A percentile compares a stretch with the other conserved stretches of the same genome.
Evolutionary conservation across 2,113 vertebrate species (phyloP).

Genomic region (Poeciliopsis occidentalis): DNA sequence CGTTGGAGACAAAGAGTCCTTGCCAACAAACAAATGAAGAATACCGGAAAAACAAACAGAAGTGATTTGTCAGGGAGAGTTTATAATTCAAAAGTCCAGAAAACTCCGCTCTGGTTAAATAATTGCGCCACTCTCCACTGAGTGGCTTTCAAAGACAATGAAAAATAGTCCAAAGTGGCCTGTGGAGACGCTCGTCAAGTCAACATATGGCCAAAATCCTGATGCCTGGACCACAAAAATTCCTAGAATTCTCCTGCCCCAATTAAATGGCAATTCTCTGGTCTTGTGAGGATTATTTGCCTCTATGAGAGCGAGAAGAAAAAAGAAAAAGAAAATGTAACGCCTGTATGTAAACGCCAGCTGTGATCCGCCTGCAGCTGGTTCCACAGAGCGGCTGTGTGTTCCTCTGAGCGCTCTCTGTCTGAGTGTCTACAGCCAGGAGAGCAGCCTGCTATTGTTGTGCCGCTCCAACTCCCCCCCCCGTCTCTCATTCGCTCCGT

Average conservation of each 20-base stretch:
- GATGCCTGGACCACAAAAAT: conserved; percentile 54
- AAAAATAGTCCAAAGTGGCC: conserved; percentile 52
- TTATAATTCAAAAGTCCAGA: conserved; percentile 36
- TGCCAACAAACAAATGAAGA: conserved; percentile 11
- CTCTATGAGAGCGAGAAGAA: conserved; percentile 22
- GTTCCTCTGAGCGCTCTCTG: conserved; percentile 57
- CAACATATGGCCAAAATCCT: conserved; percentile 46
- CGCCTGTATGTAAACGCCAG: conserved; percentile 42
- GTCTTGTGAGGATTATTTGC: conserved; percentile 29
- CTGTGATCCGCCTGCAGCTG: conserved; percentile 66
- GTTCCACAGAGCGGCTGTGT: conserved; percentile 51
- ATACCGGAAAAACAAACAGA: conserved; percentile 29
- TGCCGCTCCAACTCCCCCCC: conserved; percentile 63
- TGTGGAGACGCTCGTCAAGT: conserved; percentile 41
- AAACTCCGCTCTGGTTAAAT: conserved; percentile 34
- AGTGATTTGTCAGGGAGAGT: conserved; percentile 7
- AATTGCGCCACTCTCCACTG: conserved; percentile 26
- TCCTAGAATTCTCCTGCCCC: conserved; percentile 43
- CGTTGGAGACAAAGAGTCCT: conserved; percentile 31
- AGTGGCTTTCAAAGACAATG: conserved; percentile 29
- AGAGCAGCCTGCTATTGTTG: conserved; percentile 83
- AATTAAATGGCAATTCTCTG: conserved; percentile 40
- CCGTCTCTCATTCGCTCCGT: conserved; percentile 72
- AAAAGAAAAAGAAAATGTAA: conserved; percentile 40
- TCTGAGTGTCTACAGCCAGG: conserved; percentile 74